Evolutionary conservation across 2,888 invertebrate genomes (phyloP).

Genomic region (Reticulitermes lucifugus): DNA sequence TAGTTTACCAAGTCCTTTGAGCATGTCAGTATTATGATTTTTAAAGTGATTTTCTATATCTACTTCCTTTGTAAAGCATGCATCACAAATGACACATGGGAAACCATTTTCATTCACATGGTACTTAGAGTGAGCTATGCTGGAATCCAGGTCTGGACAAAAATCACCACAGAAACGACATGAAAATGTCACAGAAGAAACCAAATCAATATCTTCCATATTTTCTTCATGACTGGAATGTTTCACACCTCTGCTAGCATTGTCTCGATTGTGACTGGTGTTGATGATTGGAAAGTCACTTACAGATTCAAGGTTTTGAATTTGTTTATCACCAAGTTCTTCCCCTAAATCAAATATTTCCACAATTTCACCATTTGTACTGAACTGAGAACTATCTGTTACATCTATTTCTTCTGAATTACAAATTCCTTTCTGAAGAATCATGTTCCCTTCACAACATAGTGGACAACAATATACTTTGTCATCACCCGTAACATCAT

Average conservation of each 20-base stretch:
- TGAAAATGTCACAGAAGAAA: background rate
- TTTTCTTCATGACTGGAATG: background rate
- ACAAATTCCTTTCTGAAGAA: background rate
- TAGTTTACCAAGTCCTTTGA: background rate
- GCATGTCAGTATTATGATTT: conserved; percentile 6
- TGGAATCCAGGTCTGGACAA: background rate
- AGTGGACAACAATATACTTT: conserved; percentile 33
- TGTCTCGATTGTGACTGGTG: background rate
- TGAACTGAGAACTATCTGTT: background rate
- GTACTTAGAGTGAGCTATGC: conserved; percentile 20
- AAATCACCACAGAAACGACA: conserved; percentile 33
- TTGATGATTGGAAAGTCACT: too few relatives aligned
- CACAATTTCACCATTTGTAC: background rate
- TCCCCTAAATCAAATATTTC: background rate
- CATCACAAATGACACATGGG: conserved; percentile 36
- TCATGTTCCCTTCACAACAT: conserved; percentile 34
- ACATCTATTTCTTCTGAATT: background rate
- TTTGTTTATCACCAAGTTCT: background rate
- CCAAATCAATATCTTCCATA: background rate
- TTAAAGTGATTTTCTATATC: conserved; percentile 23
- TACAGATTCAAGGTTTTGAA: background rate
- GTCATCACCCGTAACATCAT: background rate
- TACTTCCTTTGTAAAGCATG: conserved; percentile 14
- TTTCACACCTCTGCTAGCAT: background rate
- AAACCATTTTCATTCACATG: conserved; percentile 7